A percentile compares a stretch with the other conserved stretches of the same genome.
Evolutionary conservation across 2,797 vertebrate genomes (phyloP).

Genomic region (Neostethus bicornis): DNA sequence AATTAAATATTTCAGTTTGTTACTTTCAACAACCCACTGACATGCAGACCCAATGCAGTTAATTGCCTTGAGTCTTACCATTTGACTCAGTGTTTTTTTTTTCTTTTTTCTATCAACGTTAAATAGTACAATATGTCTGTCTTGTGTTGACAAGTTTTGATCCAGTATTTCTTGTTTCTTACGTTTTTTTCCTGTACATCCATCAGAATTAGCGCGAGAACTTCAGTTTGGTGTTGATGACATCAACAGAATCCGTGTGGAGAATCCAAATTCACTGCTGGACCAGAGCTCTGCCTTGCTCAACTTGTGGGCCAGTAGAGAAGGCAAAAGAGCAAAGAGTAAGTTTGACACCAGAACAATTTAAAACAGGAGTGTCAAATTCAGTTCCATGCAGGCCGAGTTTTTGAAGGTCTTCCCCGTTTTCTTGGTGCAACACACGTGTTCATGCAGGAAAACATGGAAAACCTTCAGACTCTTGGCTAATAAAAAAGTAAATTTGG

Average conservation of each 20-base stretch:
- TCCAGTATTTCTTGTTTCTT: too few species aligned
- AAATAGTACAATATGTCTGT: too few species aligned
- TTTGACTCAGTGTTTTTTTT: neutral
- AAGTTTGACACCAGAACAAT: conserved; percentile 60
- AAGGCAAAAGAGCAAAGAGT: conserved; percentile 91
- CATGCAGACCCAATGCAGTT: too few species aligned
- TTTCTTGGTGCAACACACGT: too few species aligned
- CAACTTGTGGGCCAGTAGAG: conserved; percentile 89
- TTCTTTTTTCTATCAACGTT: neutral
- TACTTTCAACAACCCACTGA: neutral
- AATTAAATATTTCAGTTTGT: neutral
- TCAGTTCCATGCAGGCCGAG: too few species aligned
- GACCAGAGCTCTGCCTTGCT: conserved; percentile 93
- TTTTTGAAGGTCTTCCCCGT: too few species aligned
- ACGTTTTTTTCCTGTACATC: neutral
- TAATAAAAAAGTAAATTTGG: too few species aligned
- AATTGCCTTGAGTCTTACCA: neutral
- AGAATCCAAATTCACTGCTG: conserved; percentile 95
- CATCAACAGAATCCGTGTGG: conserved; percentile 95
- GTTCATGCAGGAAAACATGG: too few species aligned
- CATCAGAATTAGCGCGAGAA: conserved; percentile 88
- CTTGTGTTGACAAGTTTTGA: too few species aligned
- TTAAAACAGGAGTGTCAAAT: too few species aligned
- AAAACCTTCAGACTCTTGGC: too few species aligned
- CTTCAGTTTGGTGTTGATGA: conserved; percentile 94